Evolutionary conservation across 2,113 vertebrate genomes (phyloP).

Genomic region (Hyaena hyaena): DNA sequence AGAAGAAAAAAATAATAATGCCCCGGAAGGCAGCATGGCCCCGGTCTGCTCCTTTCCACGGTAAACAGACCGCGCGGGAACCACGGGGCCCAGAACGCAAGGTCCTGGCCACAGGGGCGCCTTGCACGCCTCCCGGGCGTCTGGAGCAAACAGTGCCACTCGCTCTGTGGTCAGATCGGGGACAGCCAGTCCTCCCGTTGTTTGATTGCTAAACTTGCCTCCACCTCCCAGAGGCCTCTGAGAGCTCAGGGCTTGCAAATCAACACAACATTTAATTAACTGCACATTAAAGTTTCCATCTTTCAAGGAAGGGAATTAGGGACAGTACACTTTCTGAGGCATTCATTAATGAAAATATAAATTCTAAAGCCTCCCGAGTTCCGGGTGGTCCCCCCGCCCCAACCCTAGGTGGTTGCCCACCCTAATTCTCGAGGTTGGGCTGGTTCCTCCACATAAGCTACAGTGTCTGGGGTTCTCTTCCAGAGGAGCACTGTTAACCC

Average conservation of each 20-base stretch:
- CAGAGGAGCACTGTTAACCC: background rate
- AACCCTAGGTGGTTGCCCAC: background rate
- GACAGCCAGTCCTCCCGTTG: conserved; percentile 41
- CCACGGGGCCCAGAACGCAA: accelerated
- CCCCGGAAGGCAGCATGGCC: background rate
- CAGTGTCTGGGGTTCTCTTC: background rate
- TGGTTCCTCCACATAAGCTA: background rate
- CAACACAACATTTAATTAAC: conserved; percentile 80
- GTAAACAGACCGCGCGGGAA: background rate
- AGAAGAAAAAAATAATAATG: background rate
- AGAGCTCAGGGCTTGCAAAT: conserved; percentile 72
- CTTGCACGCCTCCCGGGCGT: background rate
- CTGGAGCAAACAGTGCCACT: conserved; percentile 45
- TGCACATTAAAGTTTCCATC: conserved; percentile 75
- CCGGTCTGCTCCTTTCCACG: background rate
- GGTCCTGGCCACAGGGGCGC: background rate
- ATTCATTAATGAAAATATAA: conserved; percentile 69
- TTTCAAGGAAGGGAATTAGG: conserved; percentile 73
- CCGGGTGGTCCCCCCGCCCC: background rate
- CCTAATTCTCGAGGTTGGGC: background rate
- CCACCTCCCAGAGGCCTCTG: conserved; percentile 54
- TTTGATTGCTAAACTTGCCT: conserved; percentile 74
- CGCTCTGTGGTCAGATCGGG: conserved; percentile 25
- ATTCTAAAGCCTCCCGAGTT: background rate
- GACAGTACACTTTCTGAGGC: conserved; percentile 54